A percentile compares a stretch with the other conserved stretches of the same genome.
Evolutionary conservation across 2,113 vertebrate genomes (phyloP).

Genomic region (human (Homo sapiens)): GRCh38 chr15:90672501-90673000

Average conservation of each 20-base stretch:
- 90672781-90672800: not conserved
- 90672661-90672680: conserved; percentile 73
- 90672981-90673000: no score
- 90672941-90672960: no score
- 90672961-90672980: no score
- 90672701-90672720: not conserved
- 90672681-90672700: not conserved
- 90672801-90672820: not conserved
- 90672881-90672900: not conserved
- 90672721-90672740: not conserved
- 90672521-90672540: not conserved
- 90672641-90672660: conserved; percentile 67
- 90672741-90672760: not conserved
- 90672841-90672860: not conserved
- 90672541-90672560: not conserved
- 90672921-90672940: no score
- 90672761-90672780: not conserved
- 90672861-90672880: not conserved
- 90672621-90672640: not conserved
- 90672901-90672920: no score
- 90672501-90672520: not conserved
- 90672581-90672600: not conserved
- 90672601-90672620: not conserved
- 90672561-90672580: not conserved
- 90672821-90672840: not conserved